Percentiles rank a stretch among this genome's conserved stretches.
These are phyloP conservation scores for Asobara japonica DNA, from an alignment of 1,140 invertebrate species.

Conservation along the genomic window DNA sequence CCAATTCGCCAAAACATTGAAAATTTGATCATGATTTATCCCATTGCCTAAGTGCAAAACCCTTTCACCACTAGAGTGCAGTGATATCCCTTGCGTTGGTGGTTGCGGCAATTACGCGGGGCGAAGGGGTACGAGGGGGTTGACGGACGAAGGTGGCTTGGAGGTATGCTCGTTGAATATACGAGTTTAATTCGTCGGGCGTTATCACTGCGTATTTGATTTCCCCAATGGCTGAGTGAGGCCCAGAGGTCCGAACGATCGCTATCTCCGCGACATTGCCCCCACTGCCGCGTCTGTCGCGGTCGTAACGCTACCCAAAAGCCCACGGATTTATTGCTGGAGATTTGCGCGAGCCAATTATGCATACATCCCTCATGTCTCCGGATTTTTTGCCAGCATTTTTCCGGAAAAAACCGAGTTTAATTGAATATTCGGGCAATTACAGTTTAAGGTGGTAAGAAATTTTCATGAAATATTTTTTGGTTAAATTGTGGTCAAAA, in stretches of 20 bases:
- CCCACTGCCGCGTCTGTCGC: conserved; percentile 27
- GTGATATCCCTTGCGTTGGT: neutral
- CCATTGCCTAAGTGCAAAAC: neutral
- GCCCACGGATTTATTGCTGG: conserved; percentile 29
- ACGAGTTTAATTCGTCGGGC: conserved; percentile 48
- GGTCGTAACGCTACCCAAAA: neutral
- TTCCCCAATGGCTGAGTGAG: conserved; percentile 42
- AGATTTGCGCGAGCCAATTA: conserved; percentile 34
- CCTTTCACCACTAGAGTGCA: neutral
- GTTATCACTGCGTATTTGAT: conserved; percentile 45
- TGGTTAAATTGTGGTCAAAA: no score
- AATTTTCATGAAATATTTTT: no score
- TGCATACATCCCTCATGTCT: conserved; percentile 8
- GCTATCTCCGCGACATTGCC: conserved; percentile 28
- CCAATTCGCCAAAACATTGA: no score
- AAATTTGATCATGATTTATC: no score
- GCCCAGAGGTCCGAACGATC: conserved; percentile 18
- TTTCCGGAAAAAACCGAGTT: no score
- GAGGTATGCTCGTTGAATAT: conserved; percentile 38
- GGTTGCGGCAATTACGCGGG: conserved; percentile 28
- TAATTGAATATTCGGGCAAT: no score
- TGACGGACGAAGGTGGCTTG: conserved; percentile 33
- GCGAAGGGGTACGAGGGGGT: neutral
- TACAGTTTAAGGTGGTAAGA: no score
- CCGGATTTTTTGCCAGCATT: conserved; percentile 25